A percentile compares a stretch with the other conserved stretches of the same genome.
phyloP scores from a whole-genome alignment of 2,888 invertebrate species.

The Cybosia mesomella region DNA sequence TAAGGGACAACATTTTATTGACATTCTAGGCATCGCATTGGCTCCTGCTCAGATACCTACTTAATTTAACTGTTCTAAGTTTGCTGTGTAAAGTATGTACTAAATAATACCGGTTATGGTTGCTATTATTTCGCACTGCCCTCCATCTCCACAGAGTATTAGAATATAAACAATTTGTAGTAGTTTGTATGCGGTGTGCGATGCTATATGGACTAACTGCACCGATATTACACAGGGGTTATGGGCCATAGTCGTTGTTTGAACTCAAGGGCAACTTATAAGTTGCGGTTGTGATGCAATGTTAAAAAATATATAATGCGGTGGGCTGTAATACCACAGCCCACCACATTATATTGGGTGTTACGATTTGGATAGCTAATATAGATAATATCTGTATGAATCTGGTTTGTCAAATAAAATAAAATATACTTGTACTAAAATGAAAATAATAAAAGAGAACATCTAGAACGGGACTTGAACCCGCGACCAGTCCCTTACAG shows the following conservation, averaged over 20 bases:
- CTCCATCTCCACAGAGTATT: background rate
- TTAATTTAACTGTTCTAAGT: background rate
- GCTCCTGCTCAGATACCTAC: too few relatives aligned
- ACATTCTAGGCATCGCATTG: too few relatives aligned
- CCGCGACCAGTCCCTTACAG: too few relatives aligned
- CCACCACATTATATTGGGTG: too few relatives aligned
- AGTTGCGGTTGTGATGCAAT: background rate
- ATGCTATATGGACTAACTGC: background rate
- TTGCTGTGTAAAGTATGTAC: background rate
- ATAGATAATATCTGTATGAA: too few relatives aligned
- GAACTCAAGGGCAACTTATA: background rate
- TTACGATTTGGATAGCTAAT: background rate
- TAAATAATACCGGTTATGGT: conserved; percentile 11
- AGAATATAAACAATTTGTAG: background rate
- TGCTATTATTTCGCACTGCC: background rate
- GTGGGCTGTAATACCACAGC: background rate
- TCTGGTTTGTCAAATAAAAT: too few relatives aligned
- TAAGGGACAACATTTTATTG: too few relatives aligned
- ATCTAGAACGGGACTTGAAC: too few relatives aligned
- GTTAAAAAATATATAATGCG: background rate
- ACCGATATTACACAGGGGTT: background rate
- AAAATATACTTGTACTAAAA: too few relatives aligned
- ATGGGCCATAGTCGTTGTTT: background rate
- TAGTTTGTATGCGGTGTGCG: background rate
- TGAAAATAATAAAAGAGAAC: too few relatives aligned